Evolutionary conservation across 2,113 vertebrate species (phyloP), one percentile per base, ranked within the genome.

Genomic region (Gasterosteus aculeatus): DNA sequence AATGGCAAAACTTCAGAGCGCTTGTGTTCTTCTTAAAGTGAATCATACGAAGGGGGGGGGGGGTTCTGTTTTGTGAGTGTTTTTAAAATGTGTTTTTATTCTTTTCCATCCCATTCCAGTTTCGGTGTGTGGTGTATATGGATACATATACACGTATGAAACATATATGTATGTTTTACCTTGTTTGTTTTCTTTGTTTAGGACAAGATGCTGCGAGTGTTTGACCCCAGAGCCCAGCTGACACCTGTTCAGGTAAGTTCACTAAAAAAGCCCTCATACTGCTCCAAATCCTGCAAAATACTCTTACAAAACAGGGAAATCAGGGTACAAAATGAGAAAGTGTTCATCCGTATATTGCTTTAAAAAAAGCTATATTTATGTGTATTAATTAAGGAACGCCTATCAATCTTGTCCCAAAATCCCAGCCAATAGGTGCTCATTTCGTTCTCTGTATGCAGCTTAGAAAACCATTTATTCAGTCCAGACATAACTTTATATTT

Each of bases 141-240:
- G n/a, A 1, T 59, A 3, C 39, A 19, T 38, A n/a, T n/a, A n/a
- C n/a, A n/a, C n/a, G n/a, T n/a, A n/a, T n/a, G n/a, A n/a, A n/a
- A n/a, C n/a, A n/a, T n/a, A n/a, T 56, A 56, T 15, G 22, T 1
- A 11, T 38, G 14, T n/a, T 49, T 12, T 44, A 2, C 44, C 44
- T 11, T 39, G 41, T 66, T 19, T 51, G 8, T 75, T 0, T 59
- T 76, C 44, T 84, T 1, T 26, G 73, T 56, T 15, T 70, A 99
- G 98, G 98, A 99, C 92, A 99, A 97, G 91, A 97, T 96, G 88
- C 92, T 99, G 71, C 90, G 96, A 46, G 93, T 98, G 85, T 99
- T 98, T 87, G 98, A 99, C 90, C 97, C 96, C 19, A 93, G 98
- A 88, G 92, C 94, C 35, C 92, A 95, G 84, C 81, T 95, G 0